Percentiles rank a stretch among this genome's conserved stretches.
Conservation (phyloP, 2,797 vertebrate genomes). For the Toxotes lorentzi region DNA sequence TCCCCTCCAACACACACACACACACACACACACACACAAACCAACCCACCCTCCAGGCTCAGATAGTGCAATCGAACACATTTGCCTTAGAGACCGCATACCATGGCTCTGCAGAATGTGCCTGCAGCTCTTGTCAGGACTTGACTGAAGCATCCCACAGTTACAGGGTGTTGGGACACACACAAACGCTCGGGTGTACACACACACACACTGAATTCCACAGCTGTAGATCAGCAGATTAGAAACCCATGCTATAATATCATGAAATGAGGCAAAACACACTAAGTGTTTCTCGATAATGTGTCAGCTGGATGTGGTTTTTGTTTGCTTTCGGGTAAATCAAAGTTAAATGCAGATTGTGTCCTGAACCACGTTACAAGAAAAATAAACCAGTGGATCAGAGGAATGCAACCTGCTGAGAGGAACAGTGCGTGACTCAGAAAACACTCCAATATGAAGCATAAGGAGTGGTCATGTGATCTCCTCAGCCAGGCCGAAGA, state of each 20-base stretch:
- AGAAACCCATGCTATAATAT: constrained; percentile 11
- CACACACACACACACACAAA: too few species aligned
- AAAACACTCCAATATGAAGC: too few species aligned
- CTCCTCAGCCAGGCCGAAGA: too few species aligned
- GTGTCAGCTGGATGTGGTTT: not conserved
- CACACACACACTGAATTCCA: constrained; percentile 52
- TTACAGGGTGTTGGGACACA: constrained; percentile 35
- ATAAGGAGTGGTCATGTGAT: not conserved
- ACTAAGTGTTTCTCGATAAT: not conserved
- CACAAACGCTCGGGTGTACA: constrained; percentile 21
- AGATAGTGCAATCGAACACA: not conserved
- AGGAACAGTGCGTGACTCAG: not conserved
- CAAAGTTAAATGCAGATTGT: not conserved
- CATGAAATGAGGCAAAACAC: constrained; percentile 28
- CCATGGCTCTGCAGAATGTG: constrained; percentile 26
- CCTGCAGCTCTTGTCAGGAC: constrained; percentile 63
- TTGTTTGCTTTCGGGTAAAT: not conserved
- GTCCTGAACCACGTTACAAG: not conserved
- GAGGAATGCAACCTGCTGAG: not conserved
- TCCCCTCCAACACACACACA: too few species aligned
- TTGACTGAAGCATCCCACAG: constrained; percentile 49
- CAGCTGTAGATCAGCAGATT: constrained; percentile 43
- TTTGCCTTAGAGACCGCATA: constrained; percentile 32
- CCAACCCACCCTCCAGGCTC: not conserved
- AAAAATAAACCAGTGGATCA: not conserved